These are phyloP conservation scores for Vespertilio murinus DNA, from an alignment of 2,797 vertebrate genomes.

Conservation along the genomic window DNA sequence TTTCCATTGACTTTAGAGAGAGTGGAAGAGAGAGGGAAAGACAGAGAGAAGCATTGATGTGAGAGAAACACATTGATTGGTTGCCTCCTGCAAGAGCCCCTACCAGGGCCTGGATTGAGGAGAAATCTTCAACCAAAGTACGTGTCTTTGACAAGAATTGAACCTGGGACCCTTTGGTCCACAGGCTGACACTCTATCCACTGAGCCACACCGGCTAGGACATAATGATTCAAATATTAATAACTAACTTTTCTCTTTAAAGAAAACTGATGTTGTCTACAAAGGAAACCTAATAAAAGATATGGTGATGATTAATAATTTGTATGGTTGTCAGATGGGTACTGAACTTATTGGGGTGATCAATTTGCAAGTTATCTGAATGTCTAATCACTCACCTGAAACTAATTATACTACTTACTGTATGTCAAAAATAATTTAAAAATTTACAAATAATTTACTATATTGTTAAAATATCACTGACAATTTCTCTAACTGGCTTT, in stretches of 20 bases:
- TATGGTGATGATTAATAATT: background rate
- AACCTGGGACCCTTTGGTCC: no score
- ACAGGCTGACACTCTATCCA: no score
- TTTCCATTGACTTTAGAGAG: no score
- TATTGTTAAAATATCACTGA: conserved; percentile 25
- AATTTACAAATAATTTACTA: background rate
- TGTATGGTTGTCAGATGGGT: background rate
- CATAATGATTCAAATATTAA: conserved; percentile 4
- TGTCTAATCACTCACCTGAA: background rate
- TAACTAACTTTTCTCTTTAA: background rate
- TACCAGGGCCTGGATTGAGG: no score
- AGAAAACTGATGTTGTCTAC: background rate
- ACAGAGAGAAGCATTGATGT: no score
- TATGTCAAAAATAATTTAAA: background rate
- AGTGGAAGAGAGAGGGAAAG: no score
- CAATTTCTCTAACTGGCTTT: background rate
- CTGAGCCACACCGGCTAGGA: no score
- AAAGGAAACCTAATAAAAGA: background rate
- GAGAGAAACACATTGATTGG: no score
- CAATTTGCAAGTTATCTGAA: background rate
- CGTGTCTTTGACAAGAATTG: no score
- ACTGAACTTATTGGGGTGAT: background rate
- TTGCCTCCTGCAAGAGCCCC: no score
- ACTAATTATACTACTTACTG: background rate
- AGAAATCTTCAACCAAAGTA: no score